These are phyloP conservation scores for Leptopilina boulardi DNA, from an alignment of 1,140 invertebrate species.

Conservation along the genomic window DNA sequence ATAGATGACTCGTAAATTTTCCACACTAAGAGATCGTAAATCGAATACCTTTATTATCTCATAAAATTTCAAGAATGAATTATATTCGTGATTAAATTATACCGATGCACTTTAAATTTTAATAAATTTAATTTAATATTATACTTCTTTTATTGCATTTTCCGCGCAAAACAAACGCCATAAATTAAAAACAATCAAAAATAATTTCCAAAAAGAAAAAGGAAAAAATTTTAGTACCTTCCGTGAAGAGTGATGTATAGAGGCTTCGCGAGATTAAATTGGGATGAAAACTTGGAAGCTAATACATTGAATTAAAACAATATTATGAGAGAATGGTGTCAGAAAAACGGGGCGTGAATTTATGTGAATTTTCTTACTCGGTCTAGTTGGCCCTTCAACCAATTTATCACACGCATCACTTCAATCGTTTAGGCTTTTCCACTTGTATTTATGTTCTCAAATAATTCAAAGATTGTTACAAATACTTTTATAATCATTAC, in stretches of 20 bases:
- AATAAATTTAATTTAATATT: neutral
- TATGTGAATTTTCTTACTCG: neutral
- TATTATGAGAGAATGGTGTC: conserved; percentile 19
- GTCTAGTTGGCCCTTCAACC: conserved; percentile 17
- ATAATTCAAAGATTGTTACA: neutral
- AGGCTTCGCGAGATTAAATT: neutral
- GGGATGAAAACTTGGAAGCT: neutral
- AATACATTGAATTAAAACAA: conserved; percentile 17
- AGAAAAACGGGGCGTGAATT: conserved; percentile 24
- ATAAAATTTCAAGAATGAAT: conserved; percentile 11
- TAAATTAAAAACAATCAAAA: no score
- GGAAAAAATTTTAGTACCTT: neutral
- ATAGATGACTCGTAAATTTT: conserved; percentile 5
- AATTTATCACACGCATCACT: conserved; percentile 25
- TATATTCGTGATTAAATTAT: neutral
- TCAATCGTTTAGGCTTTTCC: conserved; percentile 7
- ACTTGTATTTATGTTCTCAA: neutral
- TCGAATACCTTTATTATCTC: conserved; percentile 1
- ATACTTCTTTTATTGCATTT: no score
- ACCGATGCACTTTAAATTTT: neutral
- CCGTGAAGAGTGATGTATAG: neutral
- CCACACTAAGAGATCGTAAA: conserved; percentile 9
- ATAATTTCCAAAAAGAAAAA: neutral
- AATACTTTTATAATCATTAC: neutral
- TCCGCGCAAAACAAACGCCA: no score